Evolutionary conservation across 2,113 vertebrate species (phyloP).

Genomic region (Odocoileus virginianus): DNA sequence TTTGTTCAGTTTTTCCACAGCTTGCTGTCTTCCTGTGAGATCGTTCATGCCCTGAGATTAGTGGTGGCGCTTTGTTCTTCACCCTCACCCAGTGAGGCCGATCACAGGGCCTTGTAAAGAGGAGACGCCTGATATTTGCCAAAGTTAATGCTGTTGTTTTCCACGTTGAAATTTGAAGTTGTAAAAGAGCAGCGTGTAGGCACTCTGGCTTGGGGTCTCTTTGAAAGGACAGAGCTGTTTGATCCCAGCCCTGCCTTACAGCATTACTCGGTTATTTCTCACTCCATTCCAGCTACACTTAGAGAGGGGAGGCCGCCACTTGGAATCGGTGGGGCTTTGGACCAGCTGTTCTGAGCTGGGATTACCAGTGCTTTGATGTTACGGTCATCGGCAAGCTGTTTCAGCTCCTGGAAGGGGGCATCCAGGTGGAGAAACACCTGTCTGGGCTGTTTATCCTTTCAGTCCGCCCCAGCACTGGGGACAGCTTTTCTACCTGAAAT

Average conservation of each 20-base stretch:
- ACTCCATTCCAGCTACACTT: neutral
- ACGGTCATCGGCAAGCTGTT: constrained; percentile 75
- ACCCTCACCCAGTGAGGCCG: neutral
- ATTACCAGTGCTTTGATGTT: constrained; percentile 75
- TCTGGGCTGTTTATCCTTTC: neutral
- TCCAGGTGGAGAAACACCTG: constrained; percentile 71
- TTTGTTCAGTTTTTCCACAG: neutral
- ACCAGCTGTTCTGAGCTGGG: constrained; percentile 71
- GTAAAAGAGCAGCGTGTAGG: neutral
- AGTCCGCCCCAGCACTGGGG: neutral
- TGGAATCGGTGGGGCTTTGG: constrained; percentile 42
- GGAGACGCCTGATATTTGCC: neutral
- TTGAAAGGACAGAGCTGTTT: constrained; percentile 33
- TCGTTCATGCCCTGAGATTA: neutral
- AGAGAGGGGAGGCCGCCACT: constrained; percentile 10
- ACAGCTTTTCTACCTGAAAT: neutral
- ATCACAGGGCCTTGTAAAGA: neutral
- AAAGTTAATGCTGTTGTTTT: neutral
- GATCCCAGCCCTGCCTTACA: constrained; percentile 6
- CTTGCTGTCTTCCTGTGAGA: neutral
- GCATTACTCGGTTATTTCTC: neutral
- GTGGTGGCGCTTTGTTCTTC: neutral
- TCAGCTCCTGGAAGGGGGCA: constrained; percentile 63
- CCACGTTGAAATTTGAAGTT: neutral
- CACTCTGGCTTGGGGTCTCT: neutral